Evolutionary conservation across 2,888 invertebrate species (phyloP), one percentile per base, ranked within the genome.

Genomic region (Apotomis betuletana): DNA sequence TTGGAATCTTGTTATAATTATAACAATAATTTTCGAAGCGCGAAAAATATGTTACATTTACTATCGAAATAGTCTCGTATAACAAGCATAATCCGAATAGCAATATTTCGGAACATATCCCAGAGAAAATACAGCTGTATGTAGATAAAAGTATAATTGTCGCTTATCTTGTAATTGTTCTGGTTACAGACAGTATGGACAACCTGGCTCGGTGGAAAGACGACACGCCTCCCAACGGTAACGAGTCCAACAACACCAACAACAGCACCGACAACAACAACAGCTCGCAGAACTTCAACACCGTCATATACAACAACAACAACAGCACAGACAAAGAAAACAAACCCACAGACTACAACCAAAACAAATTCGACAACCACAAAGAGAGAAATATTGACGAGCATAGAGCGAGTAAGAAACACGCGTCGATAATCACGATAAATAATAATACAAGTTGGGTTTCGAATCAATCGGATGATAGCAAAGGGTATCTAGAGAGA

Each of bases 181-280:
- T 3, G 1, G 9, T 78, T 77, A 68, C 93, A 94, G 89, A 93
- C 58, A 94, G 94, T 75, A 91, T 94, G 88, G 94, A 94, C 78
- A 93, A 93, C 78, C 85, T 94, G 52, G 94, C 92, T 12, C 83
- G 94, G 77, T 94, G 94, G 94, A 94, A 94, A 80, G 94, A 94
- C 79, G 94, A 94, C 79, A 93, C 93, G 0, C 94, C 94, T 4
- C 94, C 94, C 0, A 93, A 92, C 83, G 93, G 90, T 4, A 93
- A 93, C 80, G 93, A 94, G 77, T 87, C 91, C 3, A 89, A 89
- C 67, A 89, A 83, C 77, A 90, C 92, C 4, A 90, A 87, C 67
- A 89, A 83, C 77, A 90, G 92, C 3, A 90, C 87, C 80, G 90
- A 93, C 51, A 90, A 90, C 76, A 85, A 82, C 78, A 81, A 76